Evolutionary conservation across 2,888 invertebrate species (phyloP).

Genomic region (Eilema caniola): DNA sequence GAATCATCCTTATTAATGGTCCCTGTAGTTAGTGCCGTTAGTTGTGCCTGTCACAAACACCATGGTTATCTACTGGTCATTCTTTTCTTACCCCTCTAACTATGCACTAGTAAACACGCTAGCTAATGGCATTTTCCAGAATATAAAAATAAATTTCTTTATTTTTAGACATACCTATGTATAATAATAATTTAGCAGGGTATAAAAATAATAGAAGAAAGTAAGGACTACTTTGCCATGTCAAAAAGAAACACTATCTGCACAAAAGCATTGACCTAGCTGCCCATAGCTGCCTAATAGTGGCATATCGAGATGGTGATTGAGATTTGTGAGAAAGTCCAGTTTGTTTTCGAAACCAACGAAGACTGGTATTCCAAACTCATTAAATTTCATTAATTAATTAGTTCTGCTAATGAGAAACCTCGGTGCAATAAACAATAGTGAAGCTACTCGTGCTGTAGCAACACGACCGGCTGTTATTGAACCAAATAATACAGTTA

Average conservation of each 20-base stretch:
- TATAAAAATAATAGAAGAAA: no score
- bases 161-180: no score
- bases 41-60: conserved; percentile 5
- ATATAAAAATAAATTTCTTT: no score
- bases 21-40: neutral
- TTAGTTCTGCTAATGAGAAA: neutral
- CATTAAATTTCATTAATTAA: neutral
- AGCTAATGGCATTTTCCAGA: no score
- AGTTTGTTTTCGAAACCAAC: neutral
- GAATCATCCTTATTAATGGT: conserved; percentile 63
- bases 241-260: no score
- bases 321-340: neutral
- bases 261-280: no score
- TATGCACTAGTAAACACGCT: neutral
- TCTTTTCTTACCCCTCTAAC: neutral
- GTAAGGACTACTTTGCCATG: no score
- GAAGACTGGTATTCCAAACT: neutral
- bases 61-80: neutral
- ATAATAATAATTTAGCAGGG: no score
- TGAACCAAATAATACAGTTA: conserved; percentile 26
- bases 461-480: conserved; percentile 15
- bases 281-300: neutral
- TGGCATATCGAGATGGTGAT: neutral
- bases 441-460: neutral
- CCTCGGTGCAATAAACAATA: neutral